Base-by-base conservation (phyloP, 2,113 vertebrate species). In the Neodontobutis hainanensis region DNA sequence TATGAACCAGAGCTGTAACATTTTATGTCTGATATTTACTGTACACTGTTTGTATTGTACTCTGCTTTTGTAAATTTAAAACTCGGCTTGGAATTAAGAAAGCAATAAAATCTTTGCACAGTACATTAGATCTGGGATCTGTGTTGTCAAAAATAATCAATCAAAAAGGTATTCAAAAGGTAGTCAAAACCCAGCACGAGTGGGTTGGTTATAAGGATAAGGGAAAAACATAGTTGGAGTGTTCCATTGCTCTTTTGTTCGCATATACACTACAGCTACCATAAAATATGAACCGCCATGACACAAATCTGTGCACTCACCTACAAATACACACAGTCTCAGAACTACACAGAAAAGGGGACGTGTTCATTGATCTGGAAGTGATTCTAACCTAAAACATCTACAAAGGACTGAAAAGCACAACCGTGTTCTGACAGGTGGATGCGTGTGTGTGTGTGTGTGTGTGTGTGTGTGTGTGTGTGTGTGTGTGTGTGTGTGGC, bases 351-450 rank as follows among this genome's bases (percentile, higher is more conserved):
- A 77, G 50, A 78, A 55, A 85, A 59, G 69, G 75, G 73, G 83
- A 88, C 86, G 74, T 78, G 89, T 76, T 75, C 87, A 87, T 74
- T 82, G 81, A 89, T 84, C 76, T 83, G 70, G 85, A 89, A 90
- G 56, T 88, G 80, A 90, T 87, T 77, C 51, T 76, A 81, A 90
- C 75, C 60, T 67, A 78, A 89, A 87, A 85, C 70, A 86, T 87
- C 73, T 75, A 85, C 78, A 82, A 71, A 80, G 76, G 58, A 80
- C 80, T 66, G 65, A 76, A 85, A 86, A 81, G 74, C 68, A 73
- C 74, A 85, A 66, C 84, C 36, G 43, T 72, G 70, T 52, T 62
- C 87, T 86, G 86, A 83, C 86, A 81, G 81, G 84, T 86, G 19
- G 19, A 27, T 27, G 19, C 3, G 19, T 27, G 19, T 27, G 19